phyloP scores from a whole-genome alignment of 2,888 invertebrate species.

The Heliconius ismenius region DNA sequence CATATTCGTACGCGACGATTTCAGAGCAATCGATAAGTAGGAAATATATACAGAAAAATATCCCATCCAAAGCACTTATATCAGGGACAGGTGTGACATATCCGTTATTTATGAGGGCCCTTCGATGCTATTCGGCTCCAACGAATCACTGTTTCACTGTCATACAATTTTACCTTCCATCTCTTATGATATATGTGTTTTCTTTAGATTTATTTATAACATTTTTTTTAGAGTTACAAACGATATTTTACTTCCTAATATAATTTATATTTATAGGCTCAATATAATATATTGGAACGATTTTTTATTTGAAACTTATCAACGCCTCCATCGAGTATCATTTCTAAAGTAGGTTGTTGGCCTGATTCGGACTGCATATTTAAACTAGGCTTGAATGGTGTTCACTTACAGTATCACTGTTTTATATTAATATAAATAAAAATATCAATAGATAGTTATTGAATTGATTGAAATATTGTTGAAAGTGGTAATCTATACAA shows the following conservation, averaged over 20 bases:
- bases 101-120: slow-evolving; percentile 63
- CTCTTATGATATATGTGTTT: slow-evolving; percentile 50
- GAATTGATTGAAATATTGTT: neutral
- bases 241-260: slow-evolving; percentile 16
- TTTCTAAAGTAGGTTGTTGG: slow-evolving; percentile 27
- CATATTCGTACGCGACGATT: slow-evolving; percentile 26
- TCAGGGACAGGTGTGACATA: slow-evolving; percentile 61
- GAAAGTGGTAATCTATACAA: neutral
- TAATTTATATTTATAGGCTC: slow-evolving; percentile 12
- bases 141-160: slow-evolving; percentile 58
- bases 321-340: slow-evolving; percentile 4
- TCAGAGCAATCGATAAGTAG: slow-evolving; percentile 36
- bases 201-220: slow-evolving; percentile 38
- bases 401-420: slow-evolving; percentile 18
- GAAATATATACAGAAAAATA: slow-evolving; percentile 50
- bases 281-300: neutral
- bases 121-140: slow-evolving; percentile 50
- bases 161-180: slow-evolving; percentile 49
- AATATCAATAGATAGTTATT: neutral
- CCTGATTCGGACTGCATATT: slow-evolving; percentile 27
- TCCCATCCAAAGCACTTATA: slow-evolving; percentile 52
- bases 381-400: slow-evolving; percentile 28
- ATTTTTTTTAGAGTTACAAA: slow-evolving; percentile 25
- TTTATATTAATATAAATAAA: slow-evolving; percentile 6
- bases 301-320: slow-evolving; percentile 22